Percentiles rank a stretch among this genome's conserved stretches.
Evolutionary conservation across 2,797 vertebrate species (phyloP).

Genomic region (Poliocrania exsul): DNA sequence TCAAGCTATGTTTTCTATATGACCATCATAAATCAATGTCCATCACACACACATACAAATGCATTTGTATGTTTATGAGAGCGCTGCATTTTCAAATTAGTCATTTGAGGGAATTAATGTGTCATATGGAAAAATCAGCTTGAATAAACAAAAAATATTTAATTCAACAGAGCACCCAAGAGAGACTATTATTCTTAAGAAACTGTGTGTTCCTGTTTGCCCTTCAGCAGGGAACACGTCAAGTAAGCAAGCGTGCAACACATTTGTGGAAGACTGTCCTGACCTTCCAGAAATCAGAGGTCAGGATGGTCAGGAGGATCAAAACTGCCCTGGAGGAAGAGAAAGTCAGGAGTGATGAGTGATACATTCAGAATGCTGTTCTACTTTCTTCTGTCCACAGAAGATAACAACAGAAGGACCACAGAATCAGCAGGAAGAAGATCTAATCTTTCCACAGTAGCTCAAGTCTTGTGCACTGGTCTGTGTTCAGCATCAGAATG

Average conservation of each 20-base stretch:
- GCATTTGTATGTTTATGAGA: not conserved
- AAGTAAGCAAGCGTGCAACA: not conserved
- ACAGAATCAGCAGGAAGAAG: not conserved
- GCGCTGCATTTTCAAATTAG: not conserved
- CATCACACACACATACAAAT: not conserved
- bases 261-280: not conserved
- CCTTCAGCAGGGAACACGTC: not conserved
- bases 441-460: not conserved
- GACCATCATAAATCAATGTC: not conserved
- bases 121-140: slow-evolving; percentile 8
- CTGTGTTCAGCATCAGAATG: not conserved
- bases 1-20: not conserved
- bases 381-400: not conserved
- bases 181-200: slow-evolving; percentile 13
- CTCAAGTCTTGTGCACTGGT: not conserved
- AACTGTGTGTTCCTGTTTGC: not conserved
- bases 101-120: slow-evolving; percentile 4
- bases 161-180: not conserved
- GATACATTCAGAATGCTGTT: not conserved
- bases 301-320: not conserved
- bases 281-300: not conserved
- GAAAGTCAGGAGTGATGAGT: not conserved
- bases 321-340: not conserved
- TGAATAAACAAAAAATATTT: not conserved
- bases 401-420: not conserved